Evolutionary conservation across 2,113 vertebrate genomes (phyloP), one percentile per base, ranked within the genome.

Genomic region (Dissostichus mawsoni): DNA sequence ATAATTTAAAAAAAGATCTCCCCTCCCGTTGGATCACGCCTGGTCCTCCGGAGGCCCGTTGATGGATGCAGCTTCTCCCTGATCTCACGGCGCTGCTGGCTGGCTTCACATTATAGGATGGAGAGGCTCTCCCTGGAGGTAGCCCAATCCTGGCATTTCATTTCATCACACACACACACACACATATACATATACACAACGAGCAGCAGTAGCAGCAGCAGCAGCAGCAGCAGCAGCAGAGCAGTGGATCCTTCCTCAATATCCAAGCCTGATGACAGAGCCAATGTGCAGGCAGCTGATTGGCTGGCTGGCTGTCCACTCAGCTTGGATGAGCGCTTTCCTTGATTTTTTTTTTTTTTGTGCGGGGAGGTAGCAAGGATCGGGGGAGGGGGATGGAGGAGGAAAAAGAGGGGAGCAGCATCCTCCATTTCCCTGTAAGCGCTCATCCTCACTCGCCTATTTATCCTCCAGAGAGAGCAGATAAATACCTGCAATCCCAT

Each of bases 211-310:
- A 72, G 82, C 63, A 75, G 65, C 64, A n/a, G 87, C 72, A 71
- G 85, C 84, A 52, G 62, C 56, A 23, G 83, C 73, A 11, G 82
- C 36, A 13, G 83, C 82, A 76, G 82, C 71, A 65, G 85, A 83
- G 87, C 84, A 82, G 87, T 65, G 75, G 82, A 93, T 90, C 87
- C 90, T 90, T 90, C 92, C 90, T 90, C 88, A 88, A 92, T 91
- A 92, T 90, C 92, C 80, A 79, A 91, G 87, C 84, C 87, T 83
- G 93, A 90, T 94, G 93, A 94, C 92, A 89, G 53, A 83, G 83
- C 74, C 87, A 84, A 65, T 85, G 87, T 90, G 86, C 85, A 76
- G 9, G 64, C 14, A 90, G 88, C 83, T 76, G 88, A 93, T 90
- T 91, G 88, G 90, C 88, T 87, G 85, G 56, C 74, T 74, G 74